Evolutionary conservation across 2,113 vertebrate genomes (phyloP).

Genomic region (Setophaga coronata): DNA sequence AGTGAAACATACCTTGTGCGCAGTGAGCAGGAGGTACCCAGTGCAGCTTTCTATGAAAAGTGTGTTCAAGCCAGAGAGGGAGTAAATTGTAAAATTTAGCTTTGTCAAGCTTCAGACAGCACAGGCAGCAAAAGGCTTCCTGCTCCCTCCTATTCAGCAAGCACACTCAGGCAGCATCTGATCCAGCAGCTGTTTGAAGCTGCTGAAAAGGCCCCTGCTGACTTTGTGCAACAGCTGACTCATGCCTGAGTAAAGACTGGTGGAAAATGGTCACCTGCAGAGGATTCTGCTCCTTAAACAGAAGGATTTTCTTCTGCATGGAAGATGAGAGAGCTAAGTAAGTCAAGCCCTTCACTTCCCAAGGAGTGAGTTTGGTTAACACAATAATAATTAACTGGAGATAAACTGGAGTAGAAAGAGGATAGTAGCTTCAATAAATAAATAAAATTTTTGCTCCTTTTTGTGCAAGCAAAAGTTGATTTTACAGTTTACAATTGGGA

Average conservation of each 20-base stretch:
- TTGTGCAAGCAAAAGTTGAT: background rate
- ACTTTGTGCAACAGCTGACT: background rate
- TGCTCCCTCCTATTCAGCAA: background rate
- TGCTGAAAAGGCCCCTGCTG: slow-evolving; percentile 7
- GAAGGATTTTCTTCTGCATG: background rate
- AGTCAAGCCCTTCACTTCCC: background rate
- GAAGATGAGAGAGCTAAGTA: background rate
- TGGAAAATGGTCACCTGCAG: background rate
- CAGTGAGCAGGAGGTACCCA: background rate
- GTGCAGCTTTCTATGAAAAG: background rate
- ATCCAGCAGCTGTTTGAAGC: background rate
- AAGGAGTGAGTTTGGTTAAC: background rate
- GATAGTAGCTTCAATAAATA: background rate
- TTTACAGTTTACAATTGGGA: background rate
- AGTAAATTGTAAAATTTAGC: background rate
- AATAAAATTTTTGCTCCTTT: background rate
- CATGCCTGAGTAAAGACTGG: background rate
- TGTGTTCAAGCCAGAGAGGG: background rate
- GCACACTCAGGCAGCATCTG: background rate
- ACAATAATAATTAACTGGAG: background rate
- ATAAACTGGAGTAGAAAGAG: background rate
- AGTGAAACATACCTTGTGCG: rapidly evolving
- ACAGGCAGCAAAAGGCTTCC: background rate
- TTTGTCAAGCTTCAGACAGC: background rate
- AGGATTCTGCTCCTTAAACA: background rate